Conservation (phyloP, 2,888 invertebrate genomes). For the Cheilosia scutellata region DNA sequence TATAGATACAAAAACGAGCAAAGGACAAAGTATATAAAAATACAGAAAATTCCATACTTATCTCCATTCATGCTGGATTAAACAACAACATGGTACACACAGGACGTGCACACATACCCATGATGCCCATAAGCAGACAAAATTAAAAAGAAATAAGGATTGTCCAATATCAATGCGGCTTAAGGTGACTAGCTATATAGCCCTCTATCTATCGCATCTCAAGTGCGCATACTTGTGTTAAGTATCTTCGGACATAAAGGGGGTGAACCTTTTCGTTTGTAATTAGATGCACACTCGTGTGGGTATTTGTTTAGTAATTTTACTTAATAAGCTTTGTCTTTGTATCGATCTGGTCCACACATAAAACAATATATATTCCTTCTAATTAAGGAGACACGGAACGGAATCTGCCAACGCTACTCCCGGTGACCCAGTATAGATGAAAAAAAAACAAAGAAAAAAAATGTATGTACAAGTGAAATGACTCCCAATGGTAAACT, state of each 20-base stretch:
- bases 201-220: slow-evolving; percentile 42
- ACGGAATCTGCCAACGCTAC: background rate
- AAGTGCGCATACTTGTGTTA: slow-evolving; percentile 42
- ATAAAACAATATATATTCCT: background rate
- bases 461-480: slow-evolving; percentile 27
- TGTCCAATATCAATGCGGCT: slow-evolving; percentile 13
- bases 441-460: slow-evolving; percentile 20
- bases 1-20: background rate
- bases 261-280: slow-evolving; percentile 49
- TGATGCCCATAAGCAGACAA: no score
- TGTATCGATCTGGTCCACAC: no score
- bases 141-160: background rate
- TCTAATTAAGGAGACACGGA: background rate
- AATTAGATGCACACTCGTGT: slow-evolving; percentile 37
- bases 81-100: no score
- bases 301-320: background rate
- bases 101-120: no score
- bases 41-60: background rate
- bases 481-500: slow-evolving; percentile 46
- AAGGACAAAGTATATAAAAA: background rate
- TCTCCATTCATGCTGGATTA: no score
- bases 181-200: background rate
- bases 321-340: background rate
- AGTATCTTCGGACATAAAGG: slow-evolving; percentile 39
- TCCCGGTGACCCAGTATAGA: slow-evolving; percentile 19